Evolutionary conservation across 2,113 vertebrate species (phyloP).

Genomic region (Pholis gunnellus): DNA sequence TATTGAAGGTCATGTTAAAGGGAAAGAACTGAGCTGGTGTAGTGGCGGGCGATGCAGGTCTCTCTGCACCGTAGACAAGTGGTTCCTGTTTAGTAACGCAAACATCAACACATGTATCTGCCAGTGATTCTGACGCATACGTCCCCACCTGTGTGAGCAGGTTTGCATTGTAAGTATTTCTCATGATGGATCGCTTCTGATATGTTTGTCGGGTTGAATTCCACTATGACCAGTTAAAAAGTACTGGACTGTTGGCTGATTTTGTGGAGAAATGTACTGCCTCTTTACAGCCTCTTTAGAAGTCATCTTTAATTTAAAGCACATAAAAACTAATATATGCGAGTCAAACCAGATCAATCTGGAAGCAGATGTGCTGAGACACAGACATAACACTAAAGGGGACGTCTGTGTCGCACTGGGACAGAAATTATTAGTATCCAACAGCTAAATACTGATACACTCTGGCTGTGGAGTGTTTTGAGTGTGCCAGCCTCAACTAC

Average conservation of each 20-base stretch:
- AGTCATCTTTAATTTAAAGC: conserved; percentile 42
- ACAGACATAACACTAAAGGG: conserved; percentile 53
- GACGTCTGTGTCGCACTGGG: conserved; percentile 34
- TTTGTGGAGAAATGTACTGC: not conserved
- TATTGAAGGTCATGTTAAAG: conserved; percentile 13
- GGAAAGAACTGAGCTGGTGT: not conserved
- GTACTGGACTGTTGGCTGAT: not conserved
- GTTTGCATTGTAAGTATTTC: not conserved
- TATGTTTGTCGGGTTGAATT: not conserved
- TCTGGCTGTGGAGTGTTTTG: conserved; percentile 25
- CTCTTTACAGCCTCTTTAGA: conserved; percentile 17
- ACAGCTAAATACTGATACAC: conserved; percentile 48
- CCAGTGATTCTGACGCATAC: not conserved
- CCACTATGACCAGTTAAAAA: not conserved
- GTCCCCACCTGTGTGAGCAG: not conserved
- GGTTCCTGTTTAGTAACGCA: not conserved
- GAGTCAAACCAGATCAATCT: conserved; percentile 36
- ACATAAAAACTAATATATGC: conserved; percentile 42
- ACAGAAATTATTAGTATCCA: conserved; percentile 58
- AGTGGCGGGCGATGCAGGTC: conserved; percentile 9
- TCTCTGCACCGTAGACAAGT: not conserved
- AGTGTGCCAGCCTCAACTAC: conserved; percentile 40
- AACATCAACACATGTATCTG: not conserved
- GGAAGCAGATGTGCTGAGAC: conserved; percentile 60
- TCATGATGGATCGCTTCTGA: not conserved